Percentiles rank a stretch among this genome's conserved stretches.
These are phyloP conservation scores for Luidia sarsii DNA, from an alignment of 53 echinoderm and acorn worm genomes.

Conservation along the genomic window DNA sequence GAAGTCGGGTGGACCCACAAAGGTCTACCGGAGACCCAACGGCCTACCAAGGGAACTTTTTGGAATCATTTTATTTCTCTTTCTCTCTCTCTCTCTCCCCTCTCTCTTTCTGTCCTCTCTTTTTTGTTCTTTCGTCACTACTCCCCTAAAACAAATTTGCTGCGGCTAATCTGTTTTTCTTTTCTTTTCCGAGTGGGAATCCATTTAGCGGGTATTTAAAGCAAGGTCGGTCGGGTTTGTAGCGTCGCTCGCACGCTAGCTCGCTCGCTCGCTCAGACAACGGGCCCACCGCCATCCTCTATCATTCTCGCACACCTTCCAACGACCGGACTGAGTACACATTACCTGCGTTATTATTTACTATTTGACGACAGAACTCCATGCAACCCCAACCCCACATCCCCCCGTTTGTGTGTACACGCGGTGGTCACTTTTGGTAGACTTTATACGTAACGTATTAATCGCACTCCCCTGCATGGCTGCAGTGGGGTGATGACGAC, in stretches of 20 bases:
- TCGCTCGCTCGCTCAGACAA: too few relatives aligned
- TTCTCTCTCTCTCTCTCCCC: background rate
- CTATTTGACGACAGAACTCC: too few relatives aligned
- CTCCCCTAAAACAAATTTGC: constrained; percentile 11
- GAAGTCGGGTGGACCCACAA: constrained; percentile 8
- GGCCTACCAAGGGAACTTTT: constrained; percentile 1
- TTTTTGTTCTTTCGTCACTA: too few relatives aligned
- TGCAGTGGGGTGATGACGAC: too few relatives aligned
- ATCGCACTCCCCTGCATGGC: constrained; percentile 9
- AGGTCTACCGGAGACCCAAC: background rate
- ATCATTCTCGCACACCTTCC: too few relatives aligned
- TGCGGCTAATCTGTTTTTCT: constrained; percentile 15
- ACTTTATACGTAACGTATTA: constrained; percentile 81
- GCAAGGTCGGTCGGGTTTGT: too few relatives aligned
- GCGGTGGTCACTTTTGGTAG: constrained; percentile 52
- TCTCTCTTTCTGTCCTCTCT: background rate
- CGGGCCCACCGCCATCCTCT: too few relatives aligned
- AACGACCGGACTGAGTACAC: constrained; percentile 10
- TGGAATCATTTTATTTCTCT: background rate
- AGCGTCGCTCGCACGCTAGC: too few relatives aligned
- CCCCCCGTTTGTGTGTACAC: background rate
- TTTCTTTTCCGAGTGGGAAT: too few relatives aligned
- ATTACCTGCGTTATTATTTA: background rate
- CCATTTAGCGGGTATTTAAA: constrained; percentile 32
- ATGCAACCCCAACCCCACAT: too few relatives aligned